phyloP scores from a whole-genome alignment of 2,113 vertebrate species.

The Cinclus cinclus region DNA sequence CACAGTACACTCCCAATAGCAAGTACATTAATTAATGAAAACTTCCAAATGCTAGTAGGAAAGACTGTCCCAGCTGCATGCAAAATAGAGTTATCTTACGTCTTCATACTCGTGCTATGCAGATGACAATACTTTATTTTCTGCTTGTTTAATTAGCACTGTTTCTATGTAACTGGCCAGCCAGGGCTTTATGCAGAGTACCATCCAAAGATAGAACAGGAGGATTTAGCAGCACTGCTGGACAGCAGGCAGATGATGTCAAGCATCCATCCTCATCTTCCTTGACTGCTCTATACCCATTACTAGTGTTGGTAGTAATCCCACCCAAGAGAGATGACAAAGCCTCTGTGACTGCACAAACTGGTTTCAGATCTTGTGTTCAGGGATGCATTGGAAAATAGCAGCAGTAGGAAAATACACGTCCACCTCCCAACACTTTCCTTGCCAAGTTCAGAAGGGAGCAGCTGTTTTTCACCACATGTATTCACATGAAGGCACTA shows the following conservation, averaged over 20 bases:
- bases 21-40: not conserved
- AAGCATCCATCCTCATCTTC: not conserved
- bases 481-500: not conserved
- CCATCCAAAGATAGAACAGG: not conserved
- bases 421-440: not conserved
- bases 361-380: not conserved
- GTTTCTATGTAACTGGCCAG: not conserved
- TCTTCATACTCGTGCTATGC: not conserved
- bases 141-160: not conserved
- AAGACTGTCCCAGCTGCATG: not conserved
- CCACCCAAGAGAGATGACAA: not conserved
- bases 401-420: not conserved
- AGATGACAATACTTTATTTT: not conserved
- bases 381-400: not conserved
- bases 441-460: not conserved
- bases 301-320: not conserved
- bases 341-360: not conserved
- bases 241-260: not conserved
- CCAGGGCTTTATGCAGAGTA: not conserved
- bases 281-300: not conserved
- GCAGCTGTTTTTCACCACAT: not conserved
- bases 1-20: not conserved
- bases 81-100: not conserved
- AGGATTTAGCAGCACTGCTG: not conserved
- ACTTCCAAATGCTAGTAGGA: not conserved